A percentile compares a stretch with the other conserved stretches of the same genome.
phyloP scores from a whole-genome alignment of 2,113 vertebrate genomes.

The Hoplias malabaricus region DNA sequence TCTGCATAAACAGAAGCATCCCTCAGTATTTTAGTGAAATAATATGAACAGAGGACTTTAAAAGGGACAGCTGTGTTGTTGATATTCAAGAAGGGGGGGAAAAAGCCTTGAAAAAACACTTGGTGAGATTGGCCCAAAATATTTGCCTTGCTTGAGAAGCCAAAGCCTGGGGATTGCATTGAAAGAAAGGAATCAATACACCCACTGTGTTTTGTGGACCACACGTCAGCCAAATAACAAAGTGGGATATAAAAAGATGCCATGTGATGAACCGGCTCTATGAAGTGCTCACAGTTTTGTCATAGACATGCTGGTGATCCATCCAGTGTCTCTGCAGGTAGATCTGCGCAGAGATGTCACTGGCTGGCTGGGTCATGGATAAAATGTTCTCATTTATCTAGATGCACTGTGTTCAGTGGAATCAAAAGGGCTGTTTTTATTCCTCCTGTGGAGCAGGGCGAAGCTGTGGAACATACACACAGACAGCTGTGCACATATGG shows the following conservation, averaged over 20 bases:
- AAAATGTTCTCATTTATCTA: constrained; percentile 6
- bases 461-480: constrained; percentile 17
- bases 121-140: not conserved
- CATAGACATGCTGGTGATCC: not conserved
- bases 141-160: not conserved
- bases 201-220: constrained; percentile 19
- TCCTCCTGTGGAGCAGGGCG: constrained; percentile 9
- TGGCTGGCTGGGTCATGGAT: constrained; percentile 8
- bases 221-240: constrained; percentile 2
- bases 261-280: constrained; percentile 20
- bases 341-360: not conserved
- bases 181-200: constrained; percentile 16
- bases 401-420: constrained; percentile 37
- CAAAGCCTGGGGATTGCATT: constrained; percentile 7
- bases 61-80: not conserved
- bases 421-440: constrained; percentile 22
- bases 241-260: constrained; percentile 16
- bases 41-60: not conserved
- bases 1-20: not conserved
- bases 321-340: constrained; percentile 17
- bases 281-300: constrained; percentile 21
- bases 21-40: not conserved
- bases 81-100: not conserved
- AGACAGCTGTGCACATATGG: constrained; percentile 43
- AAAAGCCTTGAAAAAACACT: not conserved